phyloP scores from a whole-genome alignment of 2,113 vertebrate species.

The Bubo blakistoni region DNA sequence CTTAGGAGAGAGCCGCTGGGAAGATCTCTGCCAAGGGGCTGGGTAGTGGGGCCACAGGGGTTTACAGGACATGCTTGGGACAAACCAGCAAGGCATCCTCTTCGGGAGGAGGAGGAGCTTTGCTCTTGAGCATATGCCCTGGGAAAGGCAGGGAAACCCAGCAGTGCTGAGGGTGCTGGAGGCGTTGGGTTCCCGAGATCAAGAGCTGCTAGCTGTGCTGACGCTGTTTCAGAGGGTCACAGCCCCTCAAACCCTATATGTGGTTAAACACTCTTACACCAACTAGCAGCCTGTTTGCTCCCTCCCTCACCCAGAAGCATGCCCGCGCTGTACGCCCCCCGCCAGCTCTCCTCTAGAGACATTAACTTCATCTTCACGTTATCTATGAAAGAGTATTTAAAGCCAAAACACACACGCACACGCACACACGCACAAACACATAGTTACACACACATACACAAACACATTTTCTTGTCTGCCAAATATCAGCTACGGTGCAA shows the following conservation, averaged over 20 bases:
- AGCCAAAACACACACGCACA: constrained; percentile 18
- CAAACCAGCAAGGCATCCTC: not conserved
- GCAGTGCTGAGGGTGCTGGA: constrained; percentile 43
- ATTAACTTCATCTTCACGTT: not conserved
- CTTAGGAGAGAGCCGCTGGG: not conserved
- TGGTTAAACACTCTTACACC: not conserved
- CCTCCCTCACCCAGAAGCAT: not conserved
- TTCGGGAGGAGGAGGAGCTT: not conserved
- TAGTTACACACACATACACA: constrained; percentile 43
- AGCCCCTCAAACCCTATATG: not conserved
- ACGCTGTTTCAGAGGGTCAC: not conserved
- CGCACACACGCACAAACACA: not conserved
- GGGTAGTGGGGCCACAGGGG: not conserved
- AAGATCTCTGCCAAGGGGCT: not conserved
- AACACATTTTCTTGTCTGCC: constrained; percentile 34
- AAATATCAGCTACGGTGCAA: not conserved
- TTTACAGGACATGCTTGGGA: not conserved
- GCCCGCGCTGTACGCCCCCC: not conserved
- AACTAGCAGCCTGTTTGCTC: not conserved
- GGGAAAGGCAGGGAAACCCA: not conserved
- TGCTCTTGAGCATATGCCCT: not conserved
- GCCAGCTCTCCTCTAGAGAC: not conserved
- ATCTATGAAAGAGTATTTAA: not conserved
- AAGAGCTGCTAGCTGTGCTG: not conserved
- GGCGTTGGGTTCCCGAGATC: not conserved